Percentiles rank a stretch among this genome's conserved stretches.
phyloP scores from a whole-genome alignment of 1,140 invertebrate species.

The Aphis gossypii region DNA sequence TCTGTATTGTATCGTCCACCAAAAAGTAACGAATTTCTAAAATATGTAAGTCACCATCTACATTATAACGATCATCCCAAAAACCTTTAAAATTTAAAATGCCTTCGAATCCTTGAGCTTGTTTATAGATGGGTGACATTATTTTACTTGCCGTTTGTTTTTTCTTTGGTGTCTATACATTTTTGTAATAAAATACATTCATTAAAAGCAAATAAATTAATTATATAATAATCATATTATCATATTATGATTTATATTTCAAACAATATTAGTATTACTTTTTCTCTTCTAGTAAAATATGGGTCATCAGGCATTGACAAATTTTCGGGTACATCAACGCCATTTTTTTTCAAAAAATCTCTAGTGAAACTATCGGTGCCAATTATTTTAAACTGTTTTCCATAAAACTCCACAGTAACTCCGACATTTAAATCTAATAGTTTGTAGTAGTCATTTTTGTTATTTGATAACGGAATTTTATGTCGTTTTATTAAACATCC shows the following conservation, averaged over 20 bases:
- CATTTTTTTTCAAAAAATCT: conserved; percentile 81
- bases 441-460: conserved; percentile 73
- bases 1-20: conserved; percentile 87
- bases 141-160: background rate
- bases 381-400: conserved; percentile 80
- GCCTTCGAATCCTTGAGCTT: background rate
- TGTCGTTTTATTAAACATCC: conserved; percentile 79
- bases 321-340: conserved; percentile 80
- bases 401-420: conserved; percentile 76
- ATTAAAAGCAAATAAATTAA: background rate
- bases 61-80: conserved; percentile 84
- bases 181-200: background rate
- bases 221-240: background rate
- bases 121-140: background rate
- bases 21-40: conserved; percentile 84
- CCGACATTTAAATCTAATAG: conserved; percentile 81
- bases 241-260: background rate
- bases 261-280: conserved; percentile 60
- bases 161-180: background rate
- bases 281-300: conserved; percentile 65
- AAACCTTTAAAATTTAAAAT: conserved; percentile 84
- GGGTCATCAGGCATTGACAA: conserved; percentile 70
- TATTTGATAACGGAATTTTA: conserved; percentile 75
- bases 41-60: conserved; percentile 77
- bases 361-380: conserved; percentile 87